Evolutionary conservation across 2,888 invertebrate genomes (phyloP).

Genomic region (Abrostola tripartita): DNA sequence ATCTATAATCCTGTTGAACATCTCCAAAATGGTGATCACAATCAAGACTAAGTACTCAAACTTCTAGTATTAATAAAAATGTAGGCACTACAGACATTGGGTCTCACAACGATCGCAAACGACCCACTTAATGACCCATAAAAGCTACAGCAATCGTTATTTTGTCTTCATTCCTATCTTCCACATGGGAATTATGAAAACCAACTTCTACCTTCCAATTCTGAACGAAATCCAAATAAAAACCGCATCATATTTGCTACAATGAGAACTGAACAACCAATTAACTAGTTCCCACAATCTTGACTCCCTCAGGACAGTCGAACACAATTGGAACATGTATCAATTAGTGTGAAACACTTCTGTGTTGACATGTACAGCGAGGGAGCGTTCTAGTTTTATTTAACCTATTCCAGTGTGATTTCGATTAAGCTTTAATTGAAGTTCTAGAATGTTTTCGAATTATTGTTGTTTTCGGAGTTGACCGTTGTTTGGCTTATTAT

Average conservation of each 20-base stretch:
- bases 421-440: not conserved
- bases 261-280: constrained; percentile 48
- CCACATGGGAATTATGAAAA: constrained; percentile 5
- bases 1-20: no score
- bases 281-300: constrained; percentile 50
- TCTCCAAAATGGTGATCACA: no score
- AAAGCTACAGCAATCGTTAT: no score
- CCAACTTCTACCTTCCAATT: constrained; percentile 22
- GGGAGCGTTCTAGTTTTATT: not conserved
- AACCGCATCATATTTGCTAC: constrained; percentile 33
- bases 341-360: constrained; percentile 45
- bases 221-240: constrained; percentile 35
- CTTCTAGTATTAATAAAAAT: no score
- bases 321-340: constrained; percentile 43
- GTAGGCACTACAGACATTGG: no score
- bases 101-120: no score
- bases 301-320: constrained; percentile 46
- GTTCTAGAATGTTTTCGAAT: not conserved
- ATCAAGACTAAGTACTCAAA: no score
- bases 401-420: not conserved
- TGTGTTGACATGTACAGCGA: constrained; percentile 28
- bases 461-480: not conserved
- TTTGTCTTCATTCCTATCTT: no score
- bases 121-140: no score
- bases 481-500: not conserved